Percentiles rank a stretch among this genome's conserved stretches.
phyloP scores from a whole-genome alignment of 1,140 invertebrate species.

The Ceratina japonica region DNA sequence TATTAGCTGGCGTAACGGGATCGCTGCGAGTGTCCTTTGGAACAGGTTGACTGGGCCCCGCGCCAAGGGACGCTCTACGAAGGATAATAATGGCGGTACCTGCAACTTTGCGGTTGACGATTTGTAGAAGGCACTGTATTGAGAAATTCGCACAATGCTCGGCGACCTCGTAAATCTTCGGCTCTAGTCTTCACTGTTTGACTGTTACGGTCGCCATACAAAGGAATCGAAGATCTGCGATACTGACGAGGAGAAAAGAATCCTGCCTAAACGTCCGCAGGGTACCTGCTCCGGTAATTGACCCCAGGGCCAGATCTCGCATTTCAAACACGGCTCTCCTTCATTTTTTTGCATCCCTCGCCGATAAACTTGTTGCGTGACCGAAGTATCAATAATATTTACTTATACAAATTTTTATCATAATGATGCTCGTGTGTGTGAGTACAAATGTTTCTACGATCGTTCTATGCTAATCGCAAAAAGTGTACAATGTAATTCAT shows the following conservation, averaged over 20 bases:
- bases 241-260: not conserved
- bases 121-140: conserved; percentile 45
- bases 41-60: conserved; percentile 6
- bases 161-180: conserved; percentile 40
- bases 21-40: conserved; percentile 17
- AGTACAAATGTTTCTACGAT: no score
- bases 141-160: conserved; percentile 14
- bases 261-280: not conserved
- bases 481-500: no score
- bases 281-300: conserved; percentile 39
- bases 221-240: not conserved
- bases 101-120: conserved; percentile 42
- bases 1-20: conserved; percentile 34
- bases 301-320: not conserved
- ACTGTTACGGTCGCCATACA: not conserved
- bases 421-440: no score
- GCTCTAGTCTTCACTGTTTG: not conserved
- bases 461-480: no score
- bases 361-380: no score
- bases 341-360: not conserved
- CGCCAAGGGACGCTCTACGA: conserved; percentile 32
- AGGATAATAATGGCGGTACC: conserved; percentile 40
- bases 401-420: no score
- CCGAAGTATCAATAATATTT: no score
- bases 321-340: not conserved